Percentiles rank a stretch among this genome's conserved stretches.
Evolutionary conservation across 2,797 vertebrate species (phyloP).

Genomic region (Garrulus glandarius): DNA sequence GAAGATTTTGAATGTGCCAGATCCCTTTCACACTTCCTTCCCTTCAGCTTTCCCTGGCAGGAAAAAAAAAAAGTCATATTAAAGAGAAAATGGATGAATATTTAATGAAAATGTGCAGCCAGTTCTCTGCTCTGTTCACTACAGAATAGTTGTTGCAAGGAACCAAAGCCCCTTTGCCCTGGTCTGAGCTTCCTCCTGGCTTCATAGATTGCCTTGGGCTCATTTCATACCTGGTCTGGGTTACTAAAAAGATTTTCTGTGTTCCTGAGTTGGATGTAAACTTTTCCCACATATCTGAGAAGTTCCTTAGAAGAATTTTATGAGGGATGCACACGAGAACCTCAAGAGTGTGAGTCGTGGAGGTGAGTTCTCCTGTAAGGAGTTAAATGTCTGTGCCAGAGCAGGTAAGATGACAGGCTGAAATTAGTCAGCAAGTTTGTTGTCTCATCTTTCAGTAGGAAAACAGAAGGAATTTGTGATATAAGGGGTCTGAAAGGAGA

Average conservation of each 20-base stretch:
- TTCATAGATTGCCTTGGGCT: neutral
- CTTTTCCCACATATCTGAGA: neutral
- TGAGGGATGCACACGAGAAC: neutral
- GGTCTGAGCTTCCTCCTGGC: neutral
- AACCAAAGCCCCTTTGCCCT: neutral
- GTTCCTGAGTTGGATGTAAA: neutral
- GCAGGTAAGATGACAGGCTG: neutral
- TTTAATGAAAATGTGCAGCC: neutral
- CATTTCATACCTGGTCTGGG: neutral
- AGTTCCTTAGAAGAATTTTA: neutral
- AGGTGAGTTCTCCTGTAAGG: neutral
- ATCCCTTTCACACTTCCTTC: neutral
- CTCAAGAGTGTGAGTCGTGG: accelerated
- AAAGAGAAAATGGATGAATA: neutral
- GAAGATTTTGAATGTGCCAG: neutral
- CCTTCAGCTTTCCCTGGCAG: neutral
- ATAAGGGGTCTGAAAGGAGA: neutral
- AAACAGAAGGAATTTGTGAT: neutral
- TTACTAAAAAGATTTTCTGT: neutral
- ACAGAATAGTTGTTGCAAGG: neutral
- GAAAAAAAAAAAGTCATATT: neutral
- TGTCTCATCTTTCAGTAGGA: neutral
- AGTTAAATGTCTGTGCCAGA: neutral
- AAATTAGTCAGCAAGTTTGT: neutral
- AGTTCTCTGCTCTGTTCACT: neutral